Conservation (phyloP, 1,140 invertebrate genomes). For the Oedothorax gibbosus region DNA sequence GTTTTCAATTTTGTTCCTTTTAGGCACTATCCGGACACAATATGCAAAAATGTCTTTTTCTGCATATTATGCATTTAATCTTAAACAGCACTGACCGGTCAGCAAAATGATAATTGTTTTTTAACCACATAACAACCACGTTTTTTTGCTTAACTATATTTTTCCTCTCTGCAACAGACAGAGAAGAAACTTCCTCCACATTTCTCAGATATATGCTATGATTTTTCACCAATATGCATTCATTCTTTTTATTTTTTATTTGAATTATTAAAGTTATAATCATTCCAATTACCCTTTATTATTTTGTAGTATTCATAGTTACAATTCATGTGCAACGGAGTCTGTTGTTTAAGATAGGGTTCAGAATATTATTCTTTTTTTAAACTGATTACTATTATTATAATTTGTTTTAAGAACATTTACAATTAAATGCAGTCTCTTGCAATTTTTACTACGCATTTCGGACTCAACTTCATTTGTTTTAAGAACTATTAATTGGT, state of each 20-base stretch:
- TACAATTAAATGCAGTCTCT: not conserved
- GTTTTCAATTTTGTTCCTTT: not conserved
- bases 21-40: slow-evolving; percentile 26
- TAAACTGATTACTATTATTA: not conserved
- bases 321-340: slow-evolving; percentile 25
- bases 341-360: not conserved
- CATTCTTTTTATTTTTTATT: not conserved
- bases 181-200: not conserved
- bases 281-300: not conserved
- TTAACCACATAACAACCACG: slow-evolving; percentile 18
- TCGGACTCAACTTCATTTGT: slow-evolving; percentile 16
- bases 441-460: slow-evolving; percentile 1
- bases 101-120: not conserved
- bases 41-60: slow-evolving; percentile 13
- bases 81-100: slow-evolving; percentile 15
- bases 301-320: slow-evolving; percentile 11
- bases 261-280: not conserved
- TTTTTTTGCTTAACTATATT: slow-evolving; percentile 39
- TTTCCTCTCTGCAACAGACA: slow-evolving; percentile 21
- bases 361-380: slow-evolving; percentile 15
- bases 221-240: slow-evolving; percentile 28
- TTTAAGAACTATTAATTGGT: slow-evolving; percentile 18
- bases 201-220: slow-evolving; percentile 3
- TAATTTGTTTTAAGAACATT: too few species aligned
- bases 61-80: slow-evolving; percentile 20